Evolutionary conservation across 2,797 vertebrate genomes (phyloP).

Genomic region (Petrocephalus sullivani): DNA sequence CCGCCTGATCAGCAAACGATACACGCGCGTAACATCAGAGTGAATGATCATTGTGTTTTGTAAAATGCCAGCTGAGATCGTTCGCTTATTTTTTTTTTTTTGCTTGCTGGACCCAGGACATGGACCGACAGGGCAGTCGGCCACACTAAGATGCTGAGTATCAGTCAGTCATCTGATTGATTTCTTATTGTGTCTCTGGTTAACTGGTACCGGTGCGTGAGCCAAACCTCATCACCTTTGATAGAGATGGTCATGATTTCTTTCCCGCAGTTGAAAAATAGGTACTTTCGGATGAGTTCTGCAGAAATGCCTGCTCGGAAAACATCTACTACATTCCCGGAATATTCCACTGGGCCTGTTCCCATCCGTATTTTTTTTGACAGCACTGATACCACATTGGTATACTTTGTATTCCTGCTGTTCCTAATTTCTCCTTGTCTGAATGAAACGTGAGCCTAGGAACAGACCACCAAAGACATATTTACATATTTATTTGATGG

Average conservation of each 20-base stretch:
- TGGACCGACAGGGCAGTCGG: background rate
- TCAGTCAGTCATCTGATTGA: conserved; percentile 7
- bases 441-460: conserved; percentile 46
- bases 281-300: background rate
- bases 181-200: background rate
- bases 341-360: background rate
- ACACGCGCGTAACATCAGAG: background rate
- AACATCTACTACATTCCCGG: background rate
- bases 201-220: background rate
- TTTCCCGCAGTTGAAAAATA: background rate
- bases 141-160: background rate
- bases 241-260: background rate
- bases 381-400: conserved; percentile 33
- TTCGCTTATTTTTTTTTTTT: background rate
- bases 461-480: conserved; percentile 17
- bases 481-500: conserved; percentile 58
- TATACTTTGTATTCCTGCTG: conserved; percentile 45
- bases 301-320: background rate
- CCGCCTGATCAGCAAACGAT: background rate
- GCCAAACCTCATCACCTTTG: background rate
- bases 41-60: background rate
- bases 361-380: background rate
- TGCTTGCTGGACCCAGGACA: background rate
- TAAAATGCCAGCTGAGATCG: conserved; percentile 3
- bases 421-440: conserved; percentile 50